phyloP scores from a whole-genome alignment of 2,888 invertebrate genomes.

The Polydrusus pterygomalis region DNA sequence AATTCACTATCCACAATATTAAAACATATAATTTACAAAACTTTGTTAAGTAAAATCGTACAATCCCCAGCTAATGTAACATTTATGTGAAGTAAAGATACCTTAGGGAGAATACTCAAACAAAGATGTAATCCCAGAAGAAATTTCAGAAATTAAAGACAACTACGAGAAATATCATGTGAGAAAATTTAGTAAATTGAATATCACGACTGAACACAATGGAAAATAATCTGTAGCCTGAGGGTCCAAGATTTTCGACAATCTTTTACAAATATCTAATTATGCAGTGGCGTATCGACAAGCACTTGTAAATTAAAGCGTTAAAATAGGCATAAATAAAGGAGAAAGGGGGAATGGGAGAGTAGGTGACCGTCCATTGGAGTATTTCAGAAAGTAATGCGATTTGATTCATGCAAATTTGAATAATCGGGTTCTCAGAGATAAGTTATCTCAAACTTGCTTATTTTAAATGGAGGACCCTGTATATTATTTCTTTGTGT shows the following conservation, averaged over 20 bases:
- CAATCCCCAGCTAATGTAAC: constrained; percentile 40
- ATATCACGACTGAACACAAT: constrained; percentile 19
- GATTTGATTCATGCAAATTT: too few relatives aligned
- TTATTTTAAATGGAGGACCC: too few relatives aligned
- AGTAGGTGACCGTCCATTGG: too few relatives aligned
- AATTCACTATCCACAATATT: neutral
- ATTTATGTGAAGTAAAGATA: constrained; percentile 46
- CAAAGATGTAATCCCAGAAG: constrained; percentile 25
- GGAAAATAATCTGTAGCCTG: constrained; percentile 19
- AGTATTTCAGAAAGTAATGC: too few relatives aligned
- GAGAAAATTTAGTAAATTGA: constrained; percentile 33
- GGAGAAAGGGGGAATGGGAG: too few relatives aligned
- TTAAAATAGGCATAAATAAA: too few relatives aligned
- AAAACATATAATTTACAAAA: constrained; percentile 22
- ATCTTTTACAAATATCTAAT: constrained; percentile 7
- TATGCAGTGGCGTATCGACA: neutral
- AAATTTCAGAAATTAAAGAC: constrained; percentile 33
- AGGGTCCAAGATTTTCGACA: constrained; percentile 7
- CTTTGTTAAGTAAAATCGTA: constrained; percentile 36
- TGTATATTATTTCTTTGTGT: too few relatives aligned
- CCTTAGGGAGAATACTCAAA: constrained; percentile 37
- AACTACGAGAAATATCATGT: constrained; percentile 40
- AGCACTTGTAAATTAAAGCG: too few relatives aligned
- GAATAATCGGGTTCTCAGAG: too few relatives aligned
- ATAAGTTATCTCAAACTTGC: too few relatives aligned